A percentile compares a stretch with the other conserved stretches of the same genome.
Evolutionary conservation across 1,140 invertebrate genomes (phyloP).

Genomic region (Nixonia krombeini): DNA sequence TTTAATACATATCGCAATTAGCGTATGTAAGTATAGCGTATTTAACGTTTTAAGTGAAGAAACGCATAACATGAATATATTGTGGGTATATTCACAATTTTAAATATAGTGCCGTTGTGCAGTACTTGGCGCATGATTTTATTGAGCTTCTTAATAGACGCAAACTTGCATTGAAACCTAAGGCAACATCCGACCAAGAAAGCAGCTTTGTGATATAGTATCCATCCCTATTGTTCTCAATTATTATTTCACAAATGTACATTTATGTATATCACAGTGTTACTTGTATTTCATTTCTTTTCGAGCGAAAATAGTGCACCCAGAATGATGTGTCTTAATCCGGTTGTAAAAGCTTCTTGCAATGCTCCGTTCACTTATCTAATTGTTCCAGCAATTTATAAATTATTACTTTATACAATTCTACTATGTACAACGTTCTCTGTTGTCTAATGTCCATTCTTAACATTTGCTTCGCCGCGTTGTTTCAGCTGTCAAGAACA

Average conservation of each 20-base stretch:
- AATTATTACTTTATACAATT: slow-evolving; percentile 23
- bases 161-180: no score
- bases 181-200: no score
- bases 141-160: slow-evolving; percentile 18
- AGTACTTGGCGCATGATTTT: no score
- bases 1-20: no score
- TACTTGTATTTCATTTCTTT: slow-evolving; percentile 33
- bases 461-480: background rate
- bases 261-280: slow-evolving; percentile 52
- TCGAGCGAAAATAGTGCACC: slow-evolving; percentile 32
- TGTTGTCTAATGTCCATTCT: background rate
- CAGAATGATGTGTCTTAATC: slow-evolving; percentile 15
- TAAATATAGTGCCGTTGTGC: no score
- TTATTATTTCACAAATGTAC: slow-evolving; percentile 3
- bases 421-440: slow-evolving; percentile 21
- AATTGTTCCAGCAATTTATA: slow-evolving; percentile 1
- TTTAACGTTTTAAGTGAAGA: no score
- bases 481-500: background rate
- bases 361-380: slow-evolving; percentile 18
- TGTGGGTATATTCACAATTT: no score
- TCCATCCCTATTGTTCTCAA: background rate
- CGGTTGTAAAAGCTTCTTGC: slow-evolving; percentile 10
- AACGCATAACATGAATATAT: no score
- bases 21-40: no score
- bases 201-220: no score